Base-by-base conservation (phyloP, 2,113 vertebrate species). In the Scalopus aquaticus region DNA sequence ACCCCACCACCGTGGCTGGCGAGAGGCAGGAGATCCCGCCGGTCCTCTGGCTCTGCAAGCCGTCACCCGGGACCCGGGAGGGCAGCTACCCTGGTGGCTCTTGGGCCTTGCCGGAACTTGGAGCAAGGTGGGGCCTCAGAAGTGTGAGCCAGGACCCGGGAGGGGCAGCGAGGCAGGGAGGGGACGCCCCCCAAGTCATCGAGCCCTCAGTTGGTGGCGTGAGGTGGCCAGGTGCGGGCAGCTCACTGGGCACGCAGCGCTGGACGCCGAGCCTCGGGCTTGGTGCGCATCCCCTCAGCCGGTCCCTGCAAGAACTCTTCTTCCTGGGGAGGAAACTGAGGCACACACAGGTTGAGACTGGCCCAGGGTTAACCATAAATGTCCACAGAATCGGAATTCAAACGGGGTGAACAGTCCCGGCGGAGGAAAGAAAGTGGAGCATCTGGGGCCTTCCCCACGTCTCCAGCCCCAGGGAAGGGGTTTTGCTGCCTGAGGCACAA, bases 261-360 rank as follows among this genome's bases (percentile, higher is more conserved):
- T 11, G 0, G 64, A 42, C 46, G 28, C 56, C 32, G 58, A 4
- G 88, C 85, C 7, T 0, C 16, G 51, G 30, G 62, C 26, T 19
- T n/a, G 28, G n/a, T n/a, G 5, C 1, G 37, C 20, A 3, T 72
- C 12, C 49, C 16, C 32, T 70, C 30, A n/a, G 44, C 10, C 8
- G 1, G n/a, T 74, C 80, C 54, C 51, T 9, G 26, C 28, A 26
- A 8, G 9, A 2, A 4, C 2, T 32, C 62, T 58, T 83, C 28
- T 35, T 24, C 9, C 28, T 12, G 37, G 22, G 67, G 46, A 90
- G 88, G 93, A 96, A 76, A 92, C 92, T 62, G 87, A 94, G 96
- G 90, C 81, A 10, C 2, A 0, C 39, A 60, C 76, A 7, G 30
- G 90, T 76, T 28, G 32, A 35, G 35, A 76, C 95, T 60, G 88